Evolutionary conservation across 2,113 vertebrate species (phyloP), one percentile per base, ranked within the genome.

Genomic region (Lonchura striata): DNA sequence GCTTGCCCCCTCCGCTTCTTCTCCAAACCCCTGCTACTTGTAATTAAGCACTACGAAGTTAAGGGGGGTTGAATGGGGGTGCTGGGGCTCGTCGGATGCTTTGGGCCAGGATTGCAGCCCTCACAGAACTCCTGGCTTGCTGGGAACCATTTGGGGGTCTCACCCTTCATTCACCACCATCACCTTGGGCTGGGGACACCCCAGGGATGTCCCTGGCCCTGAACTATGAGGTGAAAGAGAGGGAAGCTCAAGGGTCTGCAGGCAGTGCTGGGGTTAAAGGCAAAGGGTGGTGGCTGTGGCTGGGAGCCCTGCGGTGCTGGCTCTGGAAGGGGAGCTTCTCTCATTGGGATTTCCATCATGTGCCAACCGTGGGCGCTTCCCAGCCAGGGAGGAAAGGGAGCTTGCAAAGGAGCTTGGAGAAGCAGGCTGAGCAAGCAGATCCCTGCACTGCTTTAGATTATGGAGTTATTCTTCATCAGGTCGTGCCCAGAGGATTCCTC

Each of bases 331-430:
- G 49, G 28, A 91, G 81, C 57, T 4, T 10, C 31, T 60, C 70
- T 91, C 82, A 65, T 90, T 59, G 80, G 95, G 93, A 95, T 91
- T 95, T 95, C 78, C 63, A 72, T 92, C 94, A 53, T 89, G 93
- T 85, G 69, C 86, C 72, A 68, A 5, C 68, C 15, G 0, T n/a
- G 17, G 84, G 90, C 33, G 71, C 64, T 92, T 91, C 75, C 75
- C 87, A 52, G 91, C 47, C 1, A 2, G 74, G 64, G 71, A 80
- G 60, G 57, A 89, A 80, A 83, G 37, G 18, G 75, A 88, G 75
- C 41, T 82, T 66, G 77, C 41, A 52, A 47, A 82, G 49, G 53
- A 93, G 75, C 42, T 19, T 0, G 2, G 90, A 64, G 47, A 13
- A 53, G 37, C 35, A 49, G 72, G 69, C 65, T 82, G 91, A 92